Evolutionary conservation across 2,113 vertebrate species (phyloP), one percentile per base, ranked within the genome.

Genomic region (Mobula birostris): DNA sequence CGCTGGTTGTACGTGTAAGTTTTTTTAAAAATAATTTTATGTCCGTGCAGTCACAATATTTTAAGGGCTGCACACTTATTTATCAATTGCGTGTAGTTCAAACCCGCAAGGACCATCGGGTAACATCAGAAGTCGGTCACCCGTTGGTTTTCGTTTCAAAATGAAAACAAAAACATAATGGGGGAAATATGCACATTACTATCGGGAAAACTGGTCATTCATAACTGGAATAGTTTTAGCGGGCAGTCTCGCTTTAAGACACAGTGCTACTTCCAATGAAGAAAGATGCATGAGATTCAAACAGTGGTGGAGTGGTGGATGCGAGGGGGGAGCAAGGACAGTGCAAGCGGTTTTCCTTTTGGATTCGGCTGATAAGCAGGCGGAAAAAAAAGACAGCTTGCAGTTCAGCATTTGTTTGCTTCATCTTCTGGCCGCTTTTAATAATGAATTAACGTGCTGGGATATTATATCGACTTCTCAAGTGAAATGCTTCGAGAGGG

Each of bases 201-300:
- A 27, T 5, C 61, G n/a, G 61, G 61, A 66, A 4, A 32, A 90
- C 8, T 36, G 29, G 63, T 11, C 17, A 92, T 92, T 72, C 32
- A 72, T n/a, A 24, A 11, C 32, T 11, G 1, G 32, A 11, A 2
- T 92, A 21, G 66, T 8, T 40, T 27, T 0, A 72, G 68, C 19
- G n/a, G 68, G 14, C 32, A 9, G 21, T 74, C 32, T 93, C 90
- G 90, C 90, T 93, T 93, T 93, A 93, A 93, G 90, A 48, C 90
- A 68, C 66, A 5, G 88, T 32, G 88, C 11, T 36, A 70, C n/a
- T 91, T 40, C 36, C 90, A 40, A 48, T 74, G 90, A 72, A 93
- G 68, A 93, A 93, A 48, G 68, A 93, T 72, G 68, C 36, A 40
- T 93, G 68, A 72, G 48, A 93, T 72, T 93, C 66, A 93, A 93